Evolutionary conservation across 2,113 vertebrate species (phyloP), one percentile per base, ranked within the genome.

Genomic region (Ranitomeya variabilis): DNA sequence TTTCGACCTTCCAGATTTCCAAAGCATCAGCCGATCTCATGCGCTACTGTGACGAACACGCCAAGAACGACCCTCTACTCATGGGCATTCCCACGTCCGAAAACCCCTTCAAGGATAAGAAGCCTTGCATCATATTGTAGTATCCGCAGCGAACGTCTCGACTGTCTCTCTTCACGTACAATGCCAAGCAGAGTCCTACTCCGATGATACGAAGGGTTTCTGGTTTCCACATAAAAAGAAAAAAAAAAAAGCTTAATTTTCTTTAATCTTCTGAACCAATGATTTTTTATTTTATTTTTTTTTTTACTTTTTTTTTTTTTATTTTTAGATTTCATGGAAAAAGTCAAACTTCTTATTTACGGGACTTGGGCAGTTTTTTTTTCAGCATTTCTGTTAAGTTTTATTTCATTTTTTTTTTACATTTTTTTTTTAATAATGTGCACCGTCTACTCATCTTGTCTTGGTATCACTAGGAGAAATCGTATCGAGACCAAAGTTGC

Each of bases 91-190:
- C 97, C 0, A 92, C 97, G 8, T 99, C 98, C 0, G 98, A 99
- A 93, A 99, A 99, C 93, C 98, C 98, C 67, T 99, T 99, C 95
- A 99, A 99, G 96, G 98, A 99, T 93, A 99, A 98, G 94, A 99
- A 98, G 83, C 96, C 97, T 74, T 99, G 98, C 93, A 93, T 95
- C 90, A 94, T 99, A 90, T 93, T 98, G 91, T 99, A 99, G 95
- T 95, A 76, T 78, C 88, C 88, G 87, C 11, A 15, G 73, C 45
- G 51, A 90, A 81, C 87, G 71, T 88, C 59, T 89, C 71, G 0
- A 54, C 87, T 59, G 79, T 15, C 88, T 62, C 11, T 91, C 90
- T 76, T 71, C 87, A 89, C 2, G 87, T 90, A 84, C 90, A 26
- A n/a, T 52, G 59, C 9, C 51, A 62, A 86, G 90, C 90, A 45